Conservation (phyloP, 2,113 vertebrate species). For the Tachycineta bicolor region DNA sequence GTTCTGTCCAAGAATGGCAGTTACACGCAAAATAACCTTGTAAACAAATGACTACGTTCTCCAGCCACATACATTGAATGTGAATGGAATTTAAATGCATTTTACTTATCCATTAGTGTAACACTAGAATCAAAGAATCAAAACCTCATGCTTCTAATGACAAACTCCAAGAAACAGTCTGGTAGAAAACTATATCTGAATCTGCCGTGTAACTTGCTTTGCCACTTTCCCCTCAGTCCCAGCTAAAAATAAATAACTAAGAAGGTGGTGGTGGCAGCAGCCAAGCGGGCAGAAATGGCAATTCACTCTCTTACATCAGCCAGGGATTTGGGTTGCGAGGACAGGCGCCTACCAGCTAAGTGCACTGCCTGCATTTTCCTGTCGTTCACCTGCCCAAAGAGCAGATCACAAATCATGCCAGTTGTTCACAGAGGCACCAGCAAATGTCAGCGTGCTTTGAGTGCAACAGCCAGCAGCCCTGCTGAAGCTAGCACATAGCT, state of each 20-base stretch:
- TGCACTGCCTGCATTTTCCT: background rate
- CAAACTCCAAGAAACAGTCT: background rate
- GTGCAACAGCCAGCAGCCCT: background rate
- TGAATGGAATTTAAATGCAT: background rate
- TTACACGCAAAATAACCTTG: background rate
- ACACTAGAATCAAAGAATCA: background rate
- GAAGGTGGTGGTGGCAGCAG: background rate
- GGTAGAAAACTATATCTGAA: background rate
- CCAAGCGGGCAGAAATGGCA: background rate
- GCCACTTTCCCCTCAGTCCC: background rate
- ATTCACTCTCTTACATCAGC: background rate
- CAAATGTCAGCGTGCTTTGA: conserved; percentile 54
- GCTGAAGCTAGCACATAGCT: conserved; percentile 57
- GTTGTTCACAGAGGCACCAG: conserved; percentile 47
- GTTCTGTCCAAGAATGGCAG: background rate
- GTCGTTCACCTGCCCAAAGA: conserved; percentile 32
- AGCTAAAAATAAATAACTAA: conserved; percentile 37
- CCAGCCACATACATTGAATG: background rate
- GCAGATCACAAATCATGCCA: conserved; percentile 55
- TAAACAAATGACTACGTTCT: background rate
- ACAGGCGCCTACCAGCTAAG: background rate
- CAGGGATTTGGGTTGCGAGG: background rate
- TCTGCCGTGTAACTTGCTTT: background rate
- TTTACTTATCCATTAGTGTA: background rate
- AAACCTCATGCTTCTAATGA: background rate